phyloP scores from a whole-genome alignment of 2,797 vertebrate genomes.

The Phyllotis vaccarum region DNA sequence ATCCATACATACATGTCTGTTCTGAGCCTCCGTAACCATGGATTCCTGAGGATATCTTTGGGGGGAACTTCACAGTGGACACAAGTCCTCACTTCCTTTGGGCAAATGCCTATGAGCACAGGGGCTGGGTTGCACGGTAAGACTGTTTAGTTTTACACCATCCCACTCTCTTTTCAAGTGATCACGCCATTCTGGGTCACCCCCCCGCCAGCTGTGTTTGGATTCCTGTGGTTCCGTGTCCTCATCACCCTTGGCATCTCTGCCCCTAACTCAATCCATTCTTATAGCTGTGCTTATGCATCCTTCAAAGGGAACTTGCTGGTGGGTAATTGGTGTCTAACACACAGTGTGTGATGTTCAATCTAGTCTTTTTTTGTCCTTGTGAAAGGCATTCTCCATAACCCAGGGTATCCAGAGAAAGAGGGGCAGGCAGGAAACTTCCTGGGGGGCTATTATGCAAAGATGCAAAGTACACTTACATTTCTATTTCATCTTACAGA shows the following conservation, averaged over 20 bases:
- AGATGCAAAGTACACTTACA: background rate
- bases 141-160: background rate
- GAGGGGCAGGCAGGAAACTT: background rate
- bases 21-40: background rate
- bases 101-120: background rate
- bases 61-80: background rate
- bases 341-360: background rate
- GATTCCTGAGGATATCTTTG: background rate
- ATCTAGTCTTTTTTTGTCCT: too few species aligned
- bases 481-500: background rate
- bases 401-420: background rate
- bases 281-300: background rate
- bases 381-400: background rate
- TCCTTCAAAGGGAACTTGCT: background rate
- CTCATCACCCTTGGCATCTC: background rate
- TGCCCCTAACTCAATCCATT: background rate
- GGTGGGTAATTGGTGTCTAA: background rate
- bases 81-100: background rate
- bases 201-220: fast-evolving
- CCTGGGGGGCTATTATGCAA: background rate
- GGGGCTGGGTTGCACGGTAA: background rate
- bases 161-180: background rate
- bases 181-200: background rate
- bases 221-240: background rate
- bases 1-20: background rate